These are phyloP conservation scores for Taeniopygia guttata DNA, from an alignment of 2,797 vertebrate species.

Conservation along the genomic window DNA sequence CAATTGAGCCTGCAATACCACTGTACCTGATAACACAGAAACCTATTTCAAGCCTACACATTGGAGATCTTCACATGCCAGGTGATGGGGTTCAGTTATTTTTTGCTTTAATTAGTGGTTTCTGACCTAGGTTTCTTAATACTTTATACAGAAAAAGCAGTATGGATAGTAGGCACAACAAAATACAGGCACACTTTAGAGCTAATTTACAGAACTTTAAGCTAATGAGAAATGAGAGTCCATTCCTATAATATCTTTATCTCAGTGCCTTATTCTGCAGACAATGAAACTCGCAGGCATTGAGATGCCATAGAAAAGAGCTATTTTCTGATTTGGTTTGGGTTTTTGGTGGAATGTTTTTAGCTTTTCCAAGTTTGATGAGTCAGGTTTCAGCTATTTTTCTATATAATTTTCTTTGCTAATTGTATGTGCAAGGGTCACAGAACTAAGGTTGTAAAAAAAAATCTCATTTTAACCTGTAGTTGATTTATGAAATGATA, in stretches of 20 bases:
- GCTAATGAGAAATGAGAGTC: neutral
- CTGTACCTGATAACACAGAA: neutral
- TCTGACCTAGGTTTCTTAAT: neutral
- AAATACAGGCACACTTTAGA: neutral
- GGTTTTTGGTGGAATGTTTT: neutral
- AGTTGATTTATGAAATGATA: conserved; percentile 50
- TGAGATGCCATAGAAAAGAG: neutral
- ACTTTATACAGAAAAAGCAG: neutral
- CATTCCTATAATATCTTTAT: neutral
- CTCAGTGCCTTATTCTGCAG: neutral
- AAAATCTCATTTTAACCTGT: conserved; percentile 12
- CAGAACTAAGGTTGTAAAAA: neutral
- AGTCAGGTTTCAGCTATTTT: neutral
- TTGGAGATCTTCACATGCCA: neutral
- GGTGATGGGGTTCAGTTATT: neutral
- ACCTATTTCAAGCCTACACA: neutral
- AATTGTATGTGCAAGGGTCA: conserved; percentile 1
- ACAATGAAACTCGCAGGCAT: neutral
- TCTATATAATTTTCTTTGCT: neutral
- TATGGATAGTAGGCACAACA: neutral
- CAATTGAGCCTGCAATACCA: neutral
- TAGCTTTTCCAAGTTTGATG: neutral
- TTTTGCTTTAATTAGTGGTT: neutral
- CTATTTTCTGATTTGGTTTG: neutral
- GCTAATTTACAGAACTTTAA: neutral